Evolutionary conservation across 2,888 invertebrate species (phyloP).

Genomic region (Dasypolia templi): DNA sequence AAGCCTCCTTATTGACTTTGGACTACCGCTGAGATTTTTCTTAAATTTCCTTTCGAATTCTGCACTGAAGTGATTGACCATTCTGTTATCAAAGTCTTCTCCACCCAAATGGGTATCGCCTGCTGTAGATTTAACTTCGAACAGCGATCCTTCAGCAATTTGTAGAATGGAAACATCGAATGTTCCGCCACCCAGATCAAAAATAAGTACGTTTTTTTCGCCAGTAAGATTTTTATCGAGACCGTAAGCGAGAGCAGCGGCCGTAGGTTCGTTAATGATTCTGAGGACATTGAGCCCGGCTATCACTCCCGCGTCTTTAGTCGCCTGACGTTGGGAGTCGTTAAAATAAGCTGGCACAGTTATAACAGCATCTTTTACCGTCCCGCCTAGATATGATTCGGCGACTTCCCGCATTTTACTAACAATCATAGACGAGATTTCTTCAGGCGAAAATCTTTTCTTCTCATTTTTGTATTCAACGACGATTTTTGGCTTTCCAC

Average conservation of each 20-base stretch:
- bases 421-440: slow-evolving; percentile 96
- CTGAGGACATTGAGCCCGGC: slow-evolving; percentile 96
- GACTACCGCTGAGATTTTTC: slow-evolving; percentile 92
- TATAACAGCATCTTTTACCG: slow-evolving; percentile 94
- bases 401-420: slow-evolving; percentile 96
- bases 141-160: slow-evolving; percentile 96
- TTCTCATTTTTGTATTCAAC: slow-evolving; percentile 93
- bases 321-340: slow-evolving; percentile 95
- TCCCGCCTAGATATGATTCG: slow-evolving; percentile 93
- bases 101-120: slow-evolving; percentile 95
- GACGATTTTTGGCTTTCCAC: slow-evolving; percentile 93
- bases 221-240: slow-evolving; percentile 94
- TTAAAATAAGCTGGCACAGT: slow-evolving; percentile 96
- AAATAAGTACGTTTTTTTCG: slow-evolving; percentile 94
- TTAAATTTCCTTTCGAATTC: slow-evolving; percentile 95
- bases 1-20: slow-evolving; percentile 94
- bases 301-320: slow-evolving; percentile 96
- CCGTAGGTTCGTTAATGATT: slow-evolving; percentile 97
- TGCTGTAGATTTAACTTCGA: slow-evolving; percentile 95
- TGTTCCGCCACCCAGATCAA: slow-evolving; percentile 96
- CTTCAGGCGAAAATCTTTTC: slow-evolving; percentile 95
- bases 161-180: slow-evolving; percentile 98
- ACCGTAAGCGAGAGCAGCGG: slow-evolving; percentile 96
- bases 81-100: slow-evolving; percentile 94
- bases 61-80: slow-evolving; percentile 94